Evolutionary conservation across 2,797 vertebrate species (phyloP), one percentile per base, ranked within the genome.

Genomic region (Dromococcyx pavoninus): DNA sequence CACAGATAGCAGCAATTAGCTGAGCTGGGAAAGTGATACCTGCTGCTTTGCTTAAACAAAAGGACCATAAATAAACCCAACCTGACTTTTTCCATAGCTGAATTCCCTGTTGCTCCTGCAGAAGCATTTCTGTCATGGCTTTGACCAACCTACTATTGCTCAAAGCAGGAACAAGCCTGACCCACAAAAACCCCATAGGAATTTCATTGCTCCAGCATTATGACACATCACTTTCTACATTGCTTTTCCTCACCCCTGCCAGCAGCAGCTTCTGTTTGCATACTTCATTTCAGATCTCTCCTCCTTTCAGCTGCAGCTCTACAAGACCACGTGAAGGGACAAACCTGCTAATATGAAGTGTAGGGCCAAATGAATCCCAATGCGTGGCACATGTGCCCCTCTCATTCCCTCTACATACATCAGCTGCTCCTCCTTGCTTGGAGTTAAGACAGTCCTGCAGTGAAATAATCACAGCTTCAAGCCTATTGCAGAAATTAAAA

Each of bases 1-100:
- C 32, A 92, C 72, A 91, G 79, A 86, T 54, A 92, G 61, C 21
- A 32, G 62, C 78, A 74, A 69, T 89, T 92, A 95, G 78, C 78
- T 48, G 75, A 94, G 78, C 84, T 67, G 28, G 32, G 37, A 62
- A 91, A 92, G 74, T 50, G 41, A 54, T 58, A 87, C 44, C 85
- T 61, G 17, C 33, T 74, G 56, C 37, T 89, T 43, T 61, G 24
- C 61, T 89, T 69, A 28, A 87, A 27, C 19, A 58, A 51, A 43
- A 75, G 37, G 13, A 86, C 32, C 66, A 83, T 62, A 66, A 93
- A 88, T 66, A 92, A 84, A 77, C 8, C 35, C 56, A 77, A 25
- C n/a, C 35, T 58, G 70, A 12, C 8, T 81, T 85, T 66, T 69
- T 46, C 14, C 17, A 5, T 9, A n/a, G 14, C 51, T 4, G 2